Conservation (phyloP, 1,140 invertebrate genomes). For the Anoplolepis gracilipes region DNA sequence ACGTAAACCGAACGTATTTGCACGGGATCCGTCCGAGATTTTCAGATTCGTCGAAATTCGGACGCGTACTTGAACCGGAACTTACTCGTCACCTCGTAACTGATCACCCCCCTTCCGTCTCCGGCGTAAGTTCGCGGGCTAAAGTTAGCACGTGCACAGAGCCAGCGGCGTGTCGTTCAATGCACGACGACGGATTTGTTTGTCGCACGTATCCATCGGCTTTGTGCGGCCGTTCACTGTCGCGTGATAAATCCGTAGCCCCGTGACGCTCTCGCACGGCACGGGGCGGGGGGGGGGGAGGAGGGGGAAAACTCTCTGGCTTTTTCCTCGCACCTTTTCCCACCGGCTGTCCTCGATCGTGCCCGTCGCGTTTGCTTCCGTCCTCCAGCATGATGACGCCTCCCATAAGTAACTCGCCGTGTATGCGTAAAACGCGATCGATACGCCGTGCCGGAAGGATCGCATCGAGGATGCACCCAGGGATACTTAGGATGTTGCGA, state of each 20-base stretch:
- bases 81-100: neutral
- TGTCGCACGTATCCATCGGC: conserved; percentile 43
- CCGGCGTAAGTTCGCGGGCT: conserved; percentile 31
- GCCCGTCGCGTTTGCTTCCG: conserved; percentile 43
- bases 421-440: conserved; percentile 54
- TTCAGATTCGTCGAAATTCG: neutral
- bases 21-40: neutral
- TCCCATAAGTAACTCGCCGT: neutral
- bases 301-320: conserved; percentile 12
- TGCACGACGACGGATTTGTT: conserved; percentile 52
- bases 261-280: conserved; percentile 52
- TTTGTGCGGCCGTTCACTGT: conserved; percentile 74
- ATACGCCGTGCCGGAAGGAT: conserved; percentile 12
- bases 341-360: conserved; percentile 29
- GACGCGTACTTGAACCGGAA: neutral
- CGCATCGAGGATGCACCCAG: neutral
- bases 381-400: neutral
- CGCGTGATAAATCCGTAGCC: conserved; percentile 78
- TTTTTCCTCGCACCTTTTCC: conserved; percentile 46
- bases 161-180: conserved; percentile 44
- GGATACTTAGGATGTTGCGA: neutral
- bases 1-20: neutral
- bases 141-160: conserved; percentile 50
- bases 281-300: neutral
- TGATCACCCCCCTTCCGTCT: neutral